phyloP scores from a whole-genome alignment of 2,113 vertebrate genomes.

The Trogon surrucura region DNA sequence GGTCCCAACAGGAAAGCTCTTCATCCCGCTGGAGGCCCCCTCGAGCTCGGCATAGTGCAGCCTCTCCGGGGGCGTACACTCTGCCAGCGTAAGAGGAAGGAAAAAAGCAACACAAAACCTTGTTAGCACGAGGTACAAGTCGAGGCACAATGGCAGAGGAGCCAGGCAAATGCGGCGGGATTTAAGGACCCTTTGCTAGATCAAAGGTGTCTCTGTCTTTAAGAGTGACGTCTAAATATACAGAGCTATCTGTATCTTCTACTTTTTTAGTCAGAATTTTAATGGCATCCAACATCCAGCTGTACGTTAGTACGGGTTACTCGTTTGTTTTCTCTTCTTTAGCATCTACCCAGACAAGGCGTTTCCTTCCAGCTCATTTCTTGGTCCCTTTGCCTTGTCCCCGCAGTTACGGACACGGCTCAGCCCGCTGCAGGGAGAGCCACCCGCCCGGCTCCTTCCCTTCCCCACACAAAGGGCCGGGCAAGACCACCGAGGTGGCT shows the following conservation, averaged over 20 bases:
- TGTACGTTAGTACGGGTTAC: accelerated
- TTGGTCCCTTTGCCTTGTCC: neutral
- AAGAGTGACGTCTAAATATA: neutral
- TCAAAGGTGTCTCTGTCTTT: neutral
- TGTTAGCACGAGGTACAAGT: neutral
- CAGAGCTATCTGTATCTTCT: too few species aligned
- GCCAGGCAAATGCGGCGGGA: accelerated
- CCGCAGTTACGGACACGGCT: accelerated
- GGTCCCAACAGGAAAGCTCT: neutral
- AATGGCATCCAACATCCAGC: accelerated
- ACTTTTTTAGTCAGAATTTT: neutral
- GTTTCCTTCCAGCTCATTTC: neutral
- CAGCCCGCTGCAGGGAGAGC: neutral
- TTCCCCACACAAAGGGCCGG: neutral
- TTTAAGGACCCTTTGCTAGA: neutral
- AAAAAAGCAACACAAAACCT: neutral
- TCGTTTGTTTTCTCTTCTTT: neutral
- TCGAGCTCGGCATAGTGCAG: accelerated
- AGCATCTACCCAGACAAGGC: neutral
- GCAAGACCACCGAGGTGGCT: accelerated
- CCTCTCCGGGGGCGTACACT: accelerated
- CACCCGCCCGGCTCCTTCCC: neutral
- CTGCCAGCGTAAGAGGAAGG: neutral
- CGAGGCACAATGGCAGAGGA: accelerated
- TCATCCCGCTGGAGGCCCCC: accelerated